Base-by-base conservation (phyloP, 2,113 vertebrate genomes). In the Calyptomena viridis region DNA sequence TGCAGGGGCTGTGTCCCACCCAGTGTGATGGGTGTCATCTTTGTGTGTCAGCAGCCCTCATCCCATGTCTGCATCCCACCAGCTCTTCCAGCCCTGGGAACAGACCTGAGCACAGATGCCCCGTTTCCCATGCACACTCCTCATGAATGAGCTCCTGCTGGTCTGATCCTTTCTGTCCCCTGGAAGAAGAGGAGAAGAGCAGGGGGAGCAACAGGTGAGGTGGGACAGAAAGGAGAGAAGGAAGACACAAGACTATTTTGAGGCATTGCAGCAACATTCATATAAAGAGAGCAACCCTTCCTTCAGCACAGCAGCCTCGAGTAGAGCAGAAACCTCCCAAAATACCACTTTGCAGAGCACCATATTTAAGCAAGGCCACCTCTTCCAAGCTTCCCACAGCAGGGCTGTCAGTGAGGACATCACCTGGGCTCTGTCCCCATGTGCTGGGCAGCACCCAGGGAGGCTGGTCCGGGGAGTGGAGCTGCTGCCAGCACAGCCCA, bases 91-190 rank as follows among this genome's bases (percentile, higher is more conserved):
- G 46, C 23, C 42, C 11, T 0, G 0, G 25, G 33, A 47, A 27
- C 35, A 60, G 66, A 64, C 22, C 24, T n/a, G 50, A 69, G 40
- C 30, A 8, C 0, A 4, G 81, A 39, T 31, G 18, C 16, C 30
- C 4, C 1, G 20, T 64, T 62, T 53, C 23, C 28, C 3, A 0
- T 5, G 8, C 46, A 7, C 3, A 0, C 3, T 39, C 30, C 56
- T 59, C 23, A 15, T 0, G 3, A 42, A 46, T 21, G 58, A 64
- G 50, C 24, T 82, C 23, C 11, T 3, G 5, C 22, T 68, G 42
- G 6, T 71, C 52, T 75, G 12, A 21, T 75, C 14, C 24, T n/a
- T 78, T 62, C 46, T 59, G 12, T 39, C 33, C 2, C 19, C 30
- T 60, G 44, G 50, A 63, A 67, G 16, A 5, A 50, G 16, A 4